Percentiles rank a stretch among this genome's conserved stretches.
Conservation (phyloP, 2,888 invertebrate species). For the Quadroppia sp. region DNA sequence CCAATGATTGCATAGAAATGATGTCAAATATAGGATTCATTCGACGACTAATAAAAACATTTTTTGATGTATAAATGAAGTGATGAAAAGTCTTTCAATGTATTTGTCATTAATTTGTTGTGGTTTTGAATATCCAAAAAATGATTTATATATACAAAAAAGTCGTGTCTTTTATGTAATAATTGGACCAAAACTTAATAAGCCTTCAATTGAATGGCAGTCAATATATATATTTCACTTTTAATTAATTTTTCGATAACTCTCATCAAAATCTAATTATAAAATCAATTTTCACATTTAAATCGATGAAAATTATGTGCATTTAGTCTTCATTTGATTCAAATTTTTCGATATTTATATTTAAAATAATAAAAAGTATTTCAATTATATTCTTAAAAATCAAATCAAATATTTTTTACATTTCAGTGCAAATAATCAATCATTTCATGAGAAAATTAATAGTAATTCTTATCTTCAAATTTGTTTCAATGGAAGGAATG, state of each 20-base stretch:
- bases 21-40: neutral
- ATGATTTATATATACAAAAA: neutral
- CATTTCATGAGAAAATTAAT: neutral
- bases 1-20: conserved; percentile 11
- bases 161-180: neutral
- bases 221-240: neutral
- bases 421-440: neutral
- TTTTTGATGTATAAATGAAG: neutral
- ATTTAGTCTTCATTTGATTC: too few relatives aligned
- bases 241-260: too few relatives aligned
- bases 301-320: too few relatives aligned
- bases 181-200: neutral
- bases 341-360: too few relatives aligned
- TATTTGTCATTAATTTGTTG: neutral
- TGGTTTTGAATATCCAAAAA: neutral
- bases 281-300: neutral
- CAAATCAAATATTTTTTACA: too few relatives aligned
- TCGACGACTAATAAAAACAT: conserved; percentile 3
- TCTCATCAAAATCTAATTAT: neutral
- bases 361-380: too few relatives aligned
- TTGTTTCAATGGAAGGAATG: conserved; percentile 23
- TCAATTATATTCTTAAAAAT: too few relatives aligned
- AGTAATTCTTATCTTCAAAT: neutral
- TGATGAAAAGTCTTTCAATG: neutral
- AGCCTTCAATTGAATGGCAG: neutral